Evolutionary conservation across 2,888 invertebrate genomes (phyloP), one percentile per base, ranked within the genome.

Genomic region (Amphiduros pacificus): DNA sequence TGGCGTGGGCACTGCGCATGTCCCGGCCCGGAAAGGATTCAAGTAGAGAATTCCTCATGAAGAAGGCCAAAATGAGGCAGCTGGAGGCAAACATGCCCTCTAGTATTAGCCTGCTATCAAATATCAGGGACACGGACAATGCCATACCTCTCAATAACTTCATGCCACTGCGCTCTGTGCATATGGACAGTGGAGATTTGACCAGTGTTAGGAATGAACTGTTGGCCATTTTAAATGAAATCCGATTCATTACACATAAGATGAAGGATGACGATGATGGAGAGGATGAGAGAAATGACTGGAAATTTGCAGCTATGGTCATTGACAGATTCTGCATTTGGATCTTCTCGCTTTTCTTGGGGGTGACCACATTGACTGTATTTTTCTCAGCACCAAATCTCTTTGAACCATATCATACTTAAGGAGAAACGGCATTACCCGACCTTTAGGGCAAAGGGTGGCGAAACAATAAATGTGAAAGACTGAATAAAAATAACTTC

Each of bases 161-260:
- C 53, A 52, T 55, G 5, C 61, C 60, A 52, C 57, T 68, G 57
- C 55, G 66, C 17, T 68, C 69, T 4, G 54, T 66, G 3, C 36
- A 50, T 17, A 54, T 32, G 52, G 56, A 61, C 22, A 51, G 61
- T 20, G 53, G 69, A 64, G 41, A 62, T 27, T 62, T 55, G 6
- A 51, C 59, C 48, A 67, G 62, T 54, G 67, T 71, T 17, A 62
- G 66, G 14, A 72, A 65, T 48, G 71, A 71, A 53, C 60, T 71
- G 54, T 63, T 71, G 22, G 68, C 66, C 36, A 71, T 71, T 22
- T 62, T 71, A 14, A 70, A 68, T 57, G 71, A 71, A 60, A 61
- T 71, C 36, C 62, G 71, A n/a, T 71, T 70, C 62, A 71, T 71
- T 52, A 71, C 71, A 22, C 69, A 69, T 40, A 71, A 66, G 55